Percentiles rank a stretch among this genome's conserved stretches.
Evolutionary conservation across 1,140 invertebrate species (phyloP).

Genomic region (Drosophila subobscura): DNA sequence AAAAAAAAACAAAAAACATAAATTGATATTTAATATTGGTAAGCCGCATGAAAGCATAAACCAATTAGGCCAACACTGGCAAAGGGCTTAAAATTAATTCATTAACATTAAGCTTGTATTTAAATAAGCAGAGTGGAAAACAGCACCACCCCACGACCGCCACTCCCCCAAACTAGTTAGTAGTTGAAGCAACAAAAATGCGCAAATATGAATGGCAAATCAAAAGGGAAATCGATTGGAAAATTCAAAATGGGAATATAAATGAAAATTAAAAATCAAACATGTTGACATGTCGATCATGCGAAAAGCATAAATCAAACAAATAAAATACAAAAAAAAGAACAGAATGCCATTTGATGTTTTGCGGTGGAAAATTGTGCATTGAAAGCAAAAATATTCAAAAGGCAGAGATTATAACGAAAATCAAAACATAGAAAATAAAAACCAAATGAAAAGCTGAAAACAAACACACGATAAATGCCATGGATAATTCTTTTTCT

Average conservation of each 20-base stretch:
- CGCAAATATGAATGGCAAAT: conserved; percentile 45
- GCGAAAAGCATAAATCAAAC: conserved; percentile 32
- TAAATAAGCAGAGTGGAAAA: conserved; percentile 52
- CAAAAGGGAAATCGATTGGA: conserved; percentile 35
- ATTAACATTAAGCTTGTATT: conserved; percentile 70
- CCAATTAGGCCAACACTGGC: conserved; percentile 9
- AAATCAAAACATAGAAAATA: conserved; percentile 58
- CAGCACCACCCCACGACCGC: neutral
- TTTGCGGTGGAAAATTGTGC: conserved; percentile 27
- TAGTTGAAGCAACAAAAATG: conserved; percentile 32
- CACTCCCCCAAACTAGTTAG: conserved; percentile 21
- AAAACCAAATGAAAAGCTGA: conserved; percentile 35
- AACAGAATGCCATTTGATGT: conserved; percentile 26
- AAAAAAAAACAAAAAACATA: conserved; percentile 14
- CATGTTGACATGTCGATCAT: conserved; percentile 27
- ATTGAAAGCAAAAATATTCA: conserved; percentile 44
- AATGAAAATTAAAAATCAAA: conserved; percentile 57
- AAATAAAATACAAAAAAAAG: conserved; percentile 9
- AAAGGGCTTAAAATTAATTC: conserved; percentile 54
- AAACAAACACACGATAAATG: neutral
- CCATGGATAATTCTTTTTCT: conserved; percentile 5
- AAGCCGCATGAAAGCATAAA: neutral
- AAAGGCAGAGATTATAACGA: conserved; percentile 27
- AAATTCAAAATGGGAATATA: conserved; percentile 30
- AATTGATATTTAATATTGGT: conserved; percentile 1